Evolutionary conservation across 2,888 invertebrate species (phyloP), one percentile per base, ranked within the genome.

Genomic region (Mesoligia furuncula): DNA sequence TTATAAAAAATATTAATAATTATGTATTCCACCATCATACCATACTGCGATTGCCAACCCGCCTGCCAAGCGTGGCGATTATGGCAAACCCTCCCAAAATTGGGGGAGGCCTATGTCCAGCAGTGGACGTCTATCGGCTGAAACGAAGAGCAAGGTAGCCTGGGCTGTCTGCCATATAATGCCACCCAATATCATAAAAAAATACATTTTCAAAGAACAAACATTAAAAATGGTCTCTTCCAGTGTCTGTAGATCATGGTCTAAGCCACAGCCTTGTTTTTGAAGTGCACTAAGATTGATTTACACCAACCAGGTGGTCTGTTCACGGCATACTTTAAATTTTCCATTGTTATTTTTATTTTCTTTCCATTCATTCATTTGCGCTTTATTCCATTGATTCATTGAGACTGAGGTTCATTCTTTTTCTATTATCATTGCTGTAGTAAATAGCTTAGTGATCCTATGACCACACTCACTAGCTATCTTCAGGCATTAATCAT

Each of bases 221-320:
- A 66, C 13, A 4, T 62, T 27, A 0, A 64, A 64, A 51, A 59
- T n/a, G 4, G 24, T 15, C 75, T 9, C 78, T 78, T 84, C 85
- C 61, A 85, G 84, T 66, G n/a, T 31, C 13, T 20, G 0, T 42
- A 67, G 0, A 59, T 36, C 79, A 17, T 57, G 20, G 62, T 27
- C 15, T 31, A 65, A 73, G 73, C 51, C 59, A 31, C 64, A 70
- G 36, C 73, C 42, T 83, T 85, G 83, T 80, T 80, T 85, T 75
- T 78, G 76, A 85, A 85, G 85, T 77, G 83, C 85, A 77, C 72
- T 80, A 83, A 85, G 80, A 85, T 85, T 85, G 85, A 85, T 85
- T 85, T 83, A 83, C 75, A 80, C 68, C 80, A 71, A 77, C 80
- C 85, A 80, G 85, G 85, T 80, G 83, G 86, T 83, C 69, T 83